phyloP scores from a whole-genome alignment of 1,140 invertebrate species.

The Diabrotica undecimpunctata region DNA sequence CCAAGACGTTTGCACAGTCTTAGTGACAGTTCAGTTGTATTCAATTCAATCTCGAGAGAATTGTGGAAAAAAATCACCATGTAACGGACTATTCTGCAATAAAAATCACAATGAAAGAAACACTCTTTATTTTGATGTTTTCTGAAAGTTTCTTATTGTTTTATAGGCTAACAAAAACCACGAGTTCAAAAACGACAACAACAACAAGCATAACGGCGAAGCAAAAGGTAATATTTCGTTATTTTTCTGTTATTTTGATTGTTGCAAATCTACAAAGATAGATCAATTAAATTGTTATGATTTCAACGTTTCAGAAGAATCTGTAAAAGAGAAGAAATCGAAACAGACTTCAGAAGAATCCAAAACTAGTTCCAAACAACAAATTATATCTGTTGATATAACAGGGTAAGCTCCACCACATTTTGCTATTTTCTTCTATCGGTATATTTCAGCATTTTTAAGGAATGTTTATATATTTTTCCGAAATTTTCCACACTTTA shows the following conservation, averaged over 20 bases:
- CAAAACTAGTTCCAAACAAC: conserved; percentile 4
- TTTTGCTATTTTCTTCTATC: background rate
- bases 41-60: no score
- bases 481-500: no score
- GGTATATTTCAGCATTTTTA: no score
- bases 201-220: conserved; percentile 41
- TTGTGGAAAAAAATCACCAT: no score
- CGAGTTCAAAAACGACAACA: conserved; percentile 30
- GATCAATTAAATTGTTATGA: background rate
- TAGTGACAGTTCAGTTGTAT: no score
- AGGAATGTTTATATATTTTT: no score
- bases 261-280: background rate
- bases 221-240: conserved; percentile 35
- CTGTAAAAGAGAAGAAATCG: conserved; percentile 11
- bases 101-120: no score
- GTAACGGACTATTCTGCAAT: no score
- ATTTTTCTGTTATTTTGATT: conserved; percentile 1
- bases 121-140: no score
- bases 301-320: conserved; percentile 12
- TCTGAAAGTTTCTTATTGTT: background rate
- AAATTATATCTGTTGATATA: conserved; percentile 6
- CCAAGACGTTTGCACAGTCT: no score
- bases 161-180: conserved; percentile 33
- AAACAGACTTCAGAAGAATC: conserved; percentile 11
- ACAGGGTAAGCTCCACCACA: conserved; percentile 8